Percentiles rank a stretch among this genome's conserved stretches.
Evolutionary conservation across 2,888 invertebrate genomes (phyloP).

Genomic region (Chrysolina oricalcia): DNA sequence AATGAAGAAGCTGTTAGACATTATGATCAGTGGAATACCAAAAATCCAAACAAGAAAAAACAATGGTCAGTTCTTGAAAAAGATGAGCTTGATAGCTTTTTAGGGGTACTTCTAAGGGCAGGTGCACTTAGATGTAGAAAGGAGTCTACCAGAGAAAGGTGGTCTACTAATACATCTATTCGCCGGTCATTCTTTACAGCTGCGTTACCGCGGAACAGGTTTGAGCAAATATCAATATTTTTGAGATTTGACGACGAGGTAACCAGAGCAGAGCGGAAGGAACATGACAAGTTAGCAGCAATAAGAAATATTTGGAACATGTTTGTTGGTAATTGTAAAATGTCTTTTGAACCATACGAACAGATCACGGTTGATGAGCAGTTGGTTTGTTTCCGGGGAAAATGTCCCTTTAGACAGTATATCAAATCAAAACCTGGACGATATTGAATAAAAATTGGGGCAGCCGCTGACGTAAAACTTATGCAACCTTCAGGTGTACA

Average conservation of each 20-base stretch:
- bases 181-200: slow-evolving; percentile 31
- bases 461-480: slow-evolving; percentile 51
- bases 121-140: slow-evolving; percentile 42
- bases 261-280: slow-evolving; percentile 37
- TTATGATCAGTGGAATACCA: slow-evolving; percentile 36
- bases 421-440: too few relatives aligned
- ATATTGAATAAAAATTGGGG: too few relatives aligned
- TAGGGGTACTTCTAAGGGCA: slow-evolving; percentile 43
- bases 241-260: slow-evolving; percentile 37
- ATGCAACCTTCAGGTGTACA: slow-evolving; percentile 51
- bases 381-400: too few relatives aligned
- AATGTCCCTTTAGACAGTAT: slow-evolving; percentile 45
- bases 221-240: slow-evolving; percentile 35
- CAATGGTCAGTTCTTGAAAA: slow-evolving; percentile 33
- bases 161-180: slow-evolving; percentile 41
- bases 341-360: too few relatives aligned
- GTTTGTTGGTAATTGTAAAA: slow-evolving; percentile 40
- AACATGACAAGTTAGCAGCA: slow-evolving; percentile 44
- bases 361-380: too few relatives aligned
- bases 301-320: slow-evolving; percentile 40
- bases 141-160: slow-evolving; percentile 45
- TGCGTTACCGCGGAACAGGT: slow-evolving; percentile 27
- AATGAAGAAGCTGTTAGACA: slow-evolving; percentile 39
- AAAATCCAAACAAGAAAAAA: slow-evolving; percentile 34
- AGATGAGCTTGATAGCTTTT: slow-evolving; percentile 38